Evolutionary conservation across 2,888 invertebrate species (phyloP).

Genomic region (Nemapogon koenigi): DNA sequence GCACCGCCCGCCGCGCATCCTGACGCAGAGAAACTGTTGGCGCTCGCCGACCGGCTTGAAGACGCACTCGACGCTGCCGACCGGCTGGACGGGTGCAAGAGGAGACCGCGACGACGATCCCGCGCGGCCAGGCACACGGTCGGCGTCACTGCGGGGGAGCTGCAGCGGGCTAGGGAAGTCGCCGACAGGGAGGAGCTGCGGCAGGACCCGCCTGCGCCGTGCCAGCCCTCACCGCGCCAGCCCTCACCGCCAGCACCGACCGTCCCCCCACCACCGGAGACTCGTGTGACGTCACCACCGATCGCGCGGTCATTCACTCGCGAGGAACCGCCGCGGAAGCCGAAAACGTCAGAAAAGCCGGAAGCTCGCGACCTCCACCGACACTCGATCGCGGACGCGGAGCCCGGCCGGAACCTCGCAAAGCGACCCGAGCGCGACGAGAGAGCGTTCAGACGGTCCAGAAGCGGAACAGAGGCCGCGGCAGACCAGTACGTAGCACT

Average conservation of each 20-base stretch:
- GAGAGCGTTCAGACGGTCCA: conserved; percentile 15
- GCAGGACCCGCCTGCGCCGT: background rate
- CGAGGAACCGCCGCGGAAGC: conserved; percentile 32
- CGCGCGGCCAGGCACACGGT: conserved; percentile 80
- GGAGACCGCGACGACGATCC: conserved; percentile 62
- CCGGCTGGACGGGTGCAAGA: conserved; percentile 41
- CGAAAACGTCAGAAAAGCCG: conserved; percentile 30
- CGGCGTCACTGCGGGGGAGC: conserved; percentile 81
- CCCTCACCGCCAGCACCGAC: conserved; percentile 19
- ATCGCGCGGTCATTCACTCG: too few species aligned
- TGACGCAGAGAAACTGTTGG: conserved; percentile 67
- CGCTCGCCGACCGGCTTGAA: conserved; percentile 74
- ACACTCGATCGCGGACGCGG: conserved; percentile 43
- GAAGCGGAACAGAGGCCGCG: conserved; percentile 45
- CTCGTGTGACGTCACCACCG: too few species aligned
- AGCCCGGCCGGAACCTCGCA: too few species aligned
- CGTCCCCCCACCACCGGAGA: background rate
- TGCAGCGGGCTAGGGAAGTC: conserved; percentile 71
- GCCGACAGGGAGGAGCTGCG: background rate
- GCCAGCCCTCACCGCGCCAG: conserved; percentile 18
- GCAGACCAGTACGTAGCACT: conserved; percentile 46
- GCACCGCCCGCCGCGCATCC: conserved; percentile 57
- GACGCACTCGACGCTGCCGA: conserved; percentile 56
- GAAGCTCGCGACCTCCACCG: conserved; percentile 42
- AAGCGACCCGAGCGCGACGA: background rate